Evolutionary conservation across 2,888 invertebrate species (phyloP), one percentile per base, ranked within the genome.

Genomic region (Anorthoa munda): DNA sequence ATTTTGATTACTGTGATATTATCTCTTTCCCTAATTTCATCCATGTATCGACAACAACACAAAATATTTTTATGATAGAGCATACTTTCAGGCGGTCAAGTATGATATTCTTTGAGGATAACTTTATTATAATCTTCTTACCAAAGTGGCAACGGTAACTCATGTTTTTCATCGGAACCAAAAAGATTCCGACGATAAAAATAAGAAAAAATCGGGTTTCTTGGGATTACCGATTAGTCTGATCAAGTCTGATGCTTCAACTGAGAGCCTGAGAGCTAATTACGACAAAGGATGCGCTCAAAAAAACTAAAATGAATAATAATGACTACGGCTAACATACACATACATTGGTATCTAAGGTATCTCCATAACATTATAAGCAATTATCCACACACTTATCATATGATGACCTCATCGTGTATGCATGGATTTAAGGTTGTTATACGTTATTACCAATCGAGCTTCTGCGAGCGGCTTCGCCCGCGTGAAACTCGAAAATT

Each of bases 381-480:
- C 45, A 82, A 51, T 66, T 70, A 81, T 68, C 45, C 66, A 70
- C 63, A 70, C 64, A 77, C 60, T 77, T 72, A 72, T 68, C 74
- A 65, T 84, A 60, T 68, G 72, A 70, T 84, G 86, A 86, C 77
- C 72, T 85, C 85, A 85, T 72, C 72, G 26, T 70, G 31, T 39
- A 31, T 75, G 53, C 21, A 56, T 45, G 60, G 31, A 59, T 72
- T 55, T 50, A 59, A 66, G 67, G 63, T 55, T 79, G 75, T n/a
- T 17, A 60, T 68, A 50, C 73, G 71, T 70, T 67, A 50, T 66
- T 56, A 70, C 51, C 15, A 15, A 74, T 53, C 31, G 18, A 56
- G 59, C 67, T 60, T 9, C 39, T 39, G 39, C 9, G 9, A 39
- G 39, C 39, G 39, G 39, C 39, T 39, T 39, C 39, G 39, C 9